These are phyloP conservation scores for Menidia menidia DNA, from an alignment of 2,797 vertebrate genomes.

Conservation along the genomic window DNA sequence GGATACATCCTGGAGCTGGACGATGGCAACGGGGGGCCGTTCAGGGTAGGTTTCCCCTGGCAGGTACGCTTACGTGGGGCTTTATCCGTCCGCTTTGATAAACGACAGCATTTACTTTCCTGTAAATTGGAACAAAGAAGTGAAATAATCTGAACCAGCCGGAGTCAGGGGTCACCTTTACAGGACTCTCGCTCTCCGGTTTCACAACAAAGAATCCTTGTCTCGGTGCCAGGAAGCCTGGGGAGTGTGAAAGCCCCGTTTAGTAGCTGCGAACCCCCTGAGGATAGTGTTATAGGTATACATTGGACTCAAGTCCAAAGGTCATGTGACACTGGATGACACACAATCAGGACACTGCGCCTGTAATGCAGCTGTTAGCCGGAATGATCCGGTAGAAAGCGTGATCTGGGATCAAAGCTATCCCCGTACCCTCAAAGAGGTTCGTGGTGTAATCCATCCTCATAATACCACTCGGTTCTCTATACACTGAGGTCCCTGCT, in stretches of 20 bases:
- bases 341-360: slow-evolving; percentile 1
- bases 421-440: slow-evolving; percentile 24
- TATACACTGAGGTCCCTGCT: slow-evolving; percentile 38
- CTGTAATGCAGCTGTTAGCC: slow-evolving; percentile 48
- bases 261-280: slow-evolving; percentile 30
- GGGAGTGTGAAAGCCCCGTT: slow-evolving; percentile 43
- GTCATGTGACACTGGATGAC: slow-evolving; percentile 57
- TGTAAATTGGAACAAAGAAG: slow-evolving; percentile 10
- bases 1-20: slow-evolving; percentile 98
- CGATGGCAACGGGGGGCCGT: slow-evolving; percentile 93
- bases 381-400: slow-evolving; percentile 53
- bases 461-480: slow-evolving; percentile 21
- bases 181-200: slow-evolving; percentile 5
- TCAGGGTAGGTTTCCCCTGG: slow-evolving; percentile 85
- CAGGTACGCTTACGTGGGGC: slow-evolving; percentile 9
- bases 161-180: slow-evolving; percentile 50
- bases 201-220: slow-evolving; percentile 50
- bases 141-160: slow-evolving; percentile 10
- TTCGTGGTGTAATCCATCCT: slow-evolving; percentile 62
- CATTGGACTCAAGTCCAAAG: slow-evolving; percentile 15
- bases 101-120: neutral
- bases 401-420: slow-evolving; percentile 65
- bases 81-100: slow-evolving; percentile 1
- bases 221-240: slow-evolving; percentile 28
- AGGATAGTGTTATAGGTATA: slow-evolving; percentile 9